Evolutionary conservation across 1,140 invertebrate genomes (phyloP).

Genomic region (Rhagoletis zephyria): DNA sequence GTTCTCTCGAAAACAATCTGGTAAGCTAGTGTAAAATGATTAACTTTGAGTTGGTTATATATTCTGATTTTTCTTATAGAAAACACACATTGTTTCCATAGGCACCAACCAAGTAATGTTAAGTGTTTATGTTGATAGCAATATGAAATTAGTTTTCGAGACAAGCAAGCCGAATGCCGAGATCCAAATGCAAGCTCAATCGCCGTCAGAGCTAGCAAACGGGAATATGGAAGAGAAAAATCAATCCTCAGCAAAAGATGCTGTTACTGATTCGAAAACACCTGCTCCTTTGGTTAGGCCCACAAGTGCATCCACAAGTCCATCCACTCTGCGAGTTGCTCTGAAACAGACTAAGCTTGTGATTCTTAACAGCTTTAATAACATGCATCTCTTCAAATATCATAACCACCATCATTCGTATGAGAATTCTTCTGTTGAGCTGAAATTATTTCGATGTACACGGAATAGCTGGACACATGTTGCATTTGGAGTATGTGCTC

Average conservation of each 20-base stretch:
- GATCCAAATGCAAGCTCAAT: slow-evolving; percentile 56
- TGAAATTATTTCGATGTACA: slow-evolving; percentile 63
- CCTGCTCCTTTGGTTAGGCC: neutral
- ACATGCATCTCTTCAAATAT: slow-evolving; percentile 62
- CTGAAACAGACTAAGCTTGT: slow-evolving; percentile 69
- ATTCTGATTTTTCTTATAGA: slow-evolving; percentile 58
- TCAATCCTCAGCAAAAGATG: neutral
- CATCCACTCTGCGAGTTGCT: slow-evolving; percentile 63
- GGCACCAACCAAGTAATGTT: slow-evolving; percentile 69
- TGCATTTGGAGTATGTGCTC: slow-evolving; percentile 63
- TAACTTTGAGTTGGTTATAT: neutral
- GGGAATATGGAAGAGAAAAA: neutral
- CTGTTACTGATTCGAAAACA: neutral
- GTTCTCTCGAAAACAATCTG: slow-evolving; percentile 64
- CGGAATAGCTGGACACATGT: slow-evolving; percentile 70
- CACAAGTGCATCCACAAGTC: no score
- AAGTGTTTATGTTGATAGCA: slow-evolving; percentile 66
- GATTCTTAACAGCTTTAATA: slow-evolving; percentile 68
- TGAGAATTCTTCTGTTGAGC: slow-evolving; percentile 60
- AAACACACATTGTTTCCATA: slow-evolving; percentile 67
- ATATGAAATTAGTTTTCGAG: slow-evolving; percentile 67
- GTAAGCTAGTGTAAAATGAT: slow-evolving; percentile 58
- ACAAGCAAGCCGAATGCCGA: slow-evolving; percentile 66
- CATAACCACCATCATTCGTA: slow-evolving; percentile 27
- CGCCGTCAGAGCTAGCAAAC: neutral